Evolutionary conservation across 2,888 invertebrate genomes (phyloP).

Genomic region (Eutolmus rufibarbis): DNA sequence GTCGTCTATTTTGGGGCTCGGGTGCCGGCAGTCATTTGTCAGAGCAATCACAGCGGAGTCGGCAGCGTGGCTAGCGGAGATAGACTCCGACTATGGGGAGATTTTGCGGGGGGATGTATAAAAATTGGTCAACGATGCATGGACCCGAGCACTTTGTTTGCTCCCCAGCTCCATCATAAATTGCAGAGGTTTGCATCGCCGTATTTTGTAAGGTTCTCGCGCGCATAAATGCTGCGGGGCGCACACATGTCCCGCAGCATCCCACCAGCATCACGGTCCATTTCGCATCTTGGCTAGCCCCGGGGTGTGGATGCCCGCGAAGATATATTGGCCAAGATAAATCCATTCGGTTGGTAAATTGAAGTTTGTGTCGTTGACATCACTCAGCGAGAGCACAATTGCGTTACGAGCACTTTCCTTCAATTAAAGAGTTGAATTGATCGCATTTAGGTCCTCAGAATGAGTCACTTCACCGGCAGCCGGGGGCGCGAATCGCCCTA

Average conservation of each 20-base stretch:
- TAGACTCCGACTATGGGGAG: not conserved
- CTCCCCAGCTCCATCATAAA: not conserved
- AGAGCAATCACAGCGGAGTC: not conserved
- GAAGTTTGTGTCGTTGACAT: slow-evolving; percentile 25
- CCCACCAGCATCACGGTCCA: not conserved
- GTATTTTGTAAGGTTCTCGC: not conserved
- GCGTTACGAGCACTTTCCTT: slow-evolving; percentile 21
- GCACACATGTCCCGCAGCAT: not conserved
- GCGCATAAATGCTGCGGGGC: not conserved
- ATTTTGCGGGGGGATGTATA: not conserved
- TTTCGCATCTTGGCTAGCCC: not conserved
- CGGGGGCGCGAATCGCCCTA: not conserved
- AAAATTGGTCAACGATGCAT: not conserved
- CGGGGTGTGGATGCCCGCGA: not conserved
- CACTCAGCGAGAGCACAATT: slow-evolving; percentile 4
- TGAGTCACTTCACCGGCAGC: not conserved
- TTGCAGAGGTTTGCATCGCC: not conserved
- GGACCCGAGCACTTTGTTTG: not conserved
- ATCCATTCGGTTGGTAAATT: slow-evolving; percentile 18
- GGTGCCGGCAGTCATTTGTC: not conserved
- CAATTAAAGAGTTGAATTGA: slow-evolving; percentile 21
- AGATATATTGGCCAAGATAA: slow-evolving; percentile 23
- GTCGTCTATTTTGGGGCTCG: not conserved
- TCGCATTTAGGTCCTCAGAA: not conserved
- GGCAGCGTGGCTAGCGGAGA: not conserved